Conservation (phyloP, 2,888 invertebrate genomes). For the Trichogramma evanescens region DNA sequence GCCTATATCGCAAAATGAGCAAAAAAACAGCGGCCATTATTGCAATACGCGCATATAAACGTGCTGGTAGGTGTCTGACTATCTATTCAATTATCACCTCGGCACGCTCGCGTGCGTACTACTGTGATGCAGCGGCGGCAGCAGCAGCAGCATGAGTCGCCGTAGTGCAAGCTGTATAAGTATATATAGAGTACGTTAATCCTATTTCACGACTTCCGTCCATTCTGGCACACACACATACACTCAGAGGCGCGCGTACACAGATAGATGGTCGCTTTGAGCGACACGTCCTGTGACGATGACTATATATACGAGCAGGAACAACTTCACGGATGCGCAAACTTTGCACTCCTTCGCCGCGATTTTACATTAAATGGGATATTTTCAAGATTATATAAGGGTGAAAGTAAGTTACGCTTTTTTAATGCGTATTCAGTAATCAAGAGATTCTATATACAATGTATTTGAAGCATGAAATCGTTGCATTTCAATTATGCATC, state of each 20-base stretch:
- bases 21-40: conserved; percentile 24
- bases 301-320: conserved; percentile 17
- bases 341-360: conserved; percentile 1
- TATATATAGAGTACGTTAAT: conserved; percentile 36
- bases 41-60: conserved; percentile 10
- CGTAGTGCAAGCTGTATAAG: too few relatives aligned
- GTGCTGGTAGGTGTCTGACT: conserved; percentile 26
- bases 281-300: conserved; percentile 47
- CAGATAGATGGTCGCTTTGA: conserved; percentile 28
- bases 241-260: neutral
- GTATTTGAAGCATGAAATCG: too few relatives aligned
- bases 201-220: conserved; percentile 47
- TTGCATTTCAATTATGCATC: too few relatives aligned
- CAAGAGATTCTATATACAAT: too few relatives aligned
- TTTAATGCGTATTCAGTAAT: too few relatives aligned
- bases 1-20: conserved; percentile 10
- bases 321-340: conserved; percentile 37
- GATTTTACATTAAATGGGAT: too few relatives aligned
- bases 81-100: conserved; percentile 47
- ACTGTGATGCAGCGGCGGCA: conserved; percentile 13
- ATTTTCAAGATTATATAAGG: too few relatives aligned
- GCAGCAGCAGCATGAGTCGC: too few relatives aligned
- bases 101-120: conserved; percentile 34
- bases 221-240: conserved; percentile 33
- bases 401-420: too few relatives aligned